phyloP scores from a whole-genome alignment of 2,888 invertebrate species.

The Eurois occulta region DNA sequence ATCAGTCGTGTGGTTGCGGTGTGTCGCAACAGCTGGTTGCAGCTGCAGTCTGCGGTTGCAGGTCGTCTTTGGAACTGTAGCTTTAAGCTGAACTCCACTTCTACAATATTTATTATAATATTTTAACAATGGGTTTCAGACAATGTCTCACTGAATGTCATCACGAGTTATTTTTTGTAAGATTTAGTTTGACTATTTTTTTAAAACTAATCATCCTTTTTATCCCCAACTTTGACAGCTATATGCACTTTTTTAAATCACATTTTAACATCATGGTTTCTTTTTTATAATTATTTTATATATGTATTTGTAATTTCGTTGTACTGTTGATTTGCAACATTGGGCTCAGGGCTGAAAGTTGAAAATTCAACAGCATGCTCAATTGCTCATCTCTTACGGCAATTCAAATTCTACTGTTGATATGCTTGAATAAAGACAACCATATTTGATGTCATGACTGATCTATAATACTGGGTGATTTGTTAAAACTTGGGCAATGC shows the following conservation, averaged over 20 bases:
- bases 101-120: background rate
- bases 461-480: too few relatives aligned
- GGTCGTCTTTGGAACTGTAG: background rate
- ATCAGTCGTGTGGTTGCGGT: background rate
- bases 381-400: background rate
- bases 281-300: background rate
- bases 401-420: background rate
- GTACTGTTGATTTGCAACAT: background rate
- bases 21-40: background rate
- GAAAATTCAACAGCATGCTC: background rate
- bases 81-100: background rate
- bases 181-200: conserved; percentile 8
- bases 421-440: too few relatives aligned
- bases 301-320: background rate
- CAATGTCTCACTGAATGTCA: background rate
- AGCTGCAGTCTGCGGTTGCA: background rate
- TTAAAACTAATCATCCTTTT: conserved; percentile 14
- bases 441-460: too few relatives aligned
- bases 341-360: background rate
- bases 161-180: background rate
- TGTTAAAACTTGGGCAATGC: too few relatives aligned
- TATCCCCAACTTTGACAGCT: conserved; percentile 34
- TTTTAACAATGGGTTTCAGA: background rate
- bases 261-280: conserved; percentile 18
- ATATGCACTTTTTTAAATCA: conserved; percentile 28